Evolutionary conservation across 2,113 vertebrate species (phyloP).

Genomic region (Chaetura pelagica): DNA sequence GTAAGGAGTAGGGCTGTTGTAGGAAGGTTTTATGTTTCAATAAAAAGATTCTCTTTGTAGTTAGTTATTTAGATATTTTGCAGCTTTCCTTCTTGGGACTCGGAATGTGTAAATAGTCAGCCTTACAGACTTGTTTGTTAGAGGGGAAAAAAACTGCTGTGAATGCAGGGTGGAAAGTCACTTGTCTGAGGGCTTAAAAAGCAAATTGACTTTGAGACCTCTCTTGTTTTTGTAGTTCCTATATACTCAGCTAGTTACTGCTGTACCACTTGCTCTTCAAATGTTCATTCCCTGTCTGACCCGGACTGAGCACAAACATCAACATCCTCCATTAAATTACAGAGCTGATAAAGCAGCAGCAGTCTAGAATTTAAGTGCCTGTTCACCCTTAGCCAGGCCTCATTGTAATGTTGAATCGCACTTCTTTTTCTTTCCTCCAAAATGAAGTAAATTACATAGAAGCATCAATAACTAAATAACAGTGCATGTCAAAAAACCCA

Average conservation of each 20-base stretch:
- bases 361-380: background rate
- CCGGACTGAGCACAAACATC: background rate
- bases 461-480: background rate
- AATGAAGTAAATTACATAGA: background rate
- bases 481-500: background rate
- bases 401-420: background rate
- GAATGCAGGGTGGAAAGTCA: background rate
- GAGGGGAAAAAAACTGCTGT: background rate
- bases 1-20: background rate
- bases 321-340: background rate
- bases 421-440: background rate
- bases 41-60: slow-evolving; percentile 26
- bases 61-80: slow-evolving; percentile 28
- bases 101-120: background rate
- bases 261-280: background rate
- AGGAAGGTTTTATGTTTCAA: slow-evolving; percentile 1
- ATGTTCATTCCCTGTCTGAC: background rate
- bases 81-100: slow-evolving; percentile 16
- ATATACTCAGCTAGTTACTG: background rate
- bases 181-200: background rate
- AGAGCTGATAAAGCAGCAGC: background rate
- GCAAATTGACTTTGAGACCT: background rate
- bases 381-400: background rate
- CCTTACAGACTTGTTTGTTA: background rate
- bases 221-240: background rate